These are phyloP conservation scores for Saguinus imperator DNA, from an alignment of 2,113 vertebrate genomes.

Conservation along the genomic window DNA sequence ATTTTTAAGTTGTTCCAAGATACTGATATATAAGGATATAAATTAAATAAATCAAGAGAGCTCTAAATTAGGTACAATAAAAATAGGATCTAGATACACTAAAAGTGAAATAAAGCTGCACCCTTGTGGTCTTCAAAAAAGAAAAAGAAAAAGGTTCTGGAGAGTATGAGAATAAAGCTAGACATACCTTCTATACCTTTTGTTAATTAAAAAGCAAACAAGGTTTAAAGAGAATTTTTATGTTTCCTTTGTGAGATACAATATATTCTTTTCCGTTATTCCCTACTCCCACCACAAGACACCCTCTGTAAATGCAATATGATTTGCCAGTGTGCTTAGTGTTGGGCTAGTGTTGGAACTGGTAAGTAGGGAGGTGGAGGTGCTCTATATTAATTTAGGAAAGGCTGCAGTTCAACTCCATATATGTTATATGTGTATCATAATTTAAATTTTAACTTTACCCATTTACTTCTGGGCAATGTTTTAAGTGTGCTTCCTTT, in stretches of 20 bases:
- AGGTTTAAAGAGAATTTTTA: not conserved
- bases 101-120: not conserved
- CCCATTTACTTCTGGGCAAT: not conserved
- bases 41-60: too few relatives aligned
- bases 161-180: not conserved
- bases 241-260: not conserved
- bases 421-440: fast-evolving
- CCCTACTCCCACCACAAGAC: not conserved
- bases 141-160: not conserved
- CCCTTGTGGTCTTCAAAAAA: not conserved
- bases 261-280: not conserved
- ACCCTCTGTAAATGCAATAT: not conserved
- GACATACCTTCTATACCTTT: not conserved
- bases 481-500: not conserved
- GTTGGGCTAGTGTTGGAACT: too few relatives aligned
- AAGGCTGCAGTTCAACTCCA: too few relatives aligned
- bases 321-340: not conserved
- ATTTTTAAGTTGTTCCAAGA: too few relatives aligned
- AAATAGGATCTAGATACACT: not conserved
- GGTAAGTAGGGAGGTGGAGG: too few relatives aligned
- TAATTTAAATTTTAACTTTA: not conserved
- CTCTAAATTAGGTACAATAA: too few relatives aligned
- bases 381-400: not conserved
- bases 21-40: too few relatives aligned
- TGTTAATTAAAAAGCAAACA: not conserved